Conservation (phyloP, 2,797 vertebrate genomes). For the Rhincodon typus region DNA sequence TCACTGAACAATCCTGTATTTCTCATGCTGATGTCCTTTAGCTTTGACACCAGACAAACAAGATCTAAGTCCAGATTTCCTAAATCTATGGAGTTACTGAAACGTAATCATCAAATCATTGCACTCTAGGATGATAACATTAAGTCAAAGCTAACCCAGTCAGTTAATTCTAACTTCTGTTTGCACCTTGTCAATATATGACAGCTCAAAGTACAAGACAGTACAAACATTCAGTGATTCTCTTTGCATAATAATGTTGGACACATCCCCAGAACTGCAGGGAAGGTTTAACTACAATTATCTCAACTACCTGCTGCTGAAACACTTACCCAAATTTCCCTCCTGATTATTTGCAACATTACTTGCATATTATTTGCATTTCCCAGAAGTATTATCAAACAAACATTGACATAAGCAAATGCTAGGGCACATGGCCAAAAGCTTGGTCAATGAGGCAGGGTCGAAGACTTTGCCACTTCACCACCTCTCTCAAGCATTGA, state of each 20-base stretch:
- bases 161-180: not conserved
- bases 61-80: not conserved
- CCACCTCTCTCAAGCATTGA: too few species aligned
- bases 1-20: not conserved
- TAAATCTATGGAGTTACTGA: not conserved
- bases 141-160: not conserved
- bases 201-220: not conserved
- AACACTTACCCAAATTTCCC: not conserved
- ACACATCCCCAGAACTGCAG: not conserved
- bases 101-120: not conserved
- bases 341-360: not conserved
- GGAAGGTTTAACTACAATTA: not conserved
- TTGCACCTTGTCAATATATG: not conserved
- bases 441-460: not conserved
- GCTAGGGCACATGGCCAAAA: not conserved
- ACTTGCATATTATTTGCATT: not conserved
- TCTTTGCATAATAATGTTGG: not conserved
- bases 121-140: too few species aligned
- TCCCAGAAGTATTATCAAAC: not conserved
- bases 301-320: not conserved
- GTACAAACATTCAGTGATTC: too few species aligned
- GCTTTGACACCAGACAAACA: not conserved
- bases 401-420: not conserved
- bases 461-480: not conserved
- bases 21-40: not conserved